A percentile compares a stretch with the other conserved stretches of the same genome.
Evolutionary conservation across 2,113 vertebrate species (phyloP).

Genomic region (Pomatostomus ruficeps): DNA sequence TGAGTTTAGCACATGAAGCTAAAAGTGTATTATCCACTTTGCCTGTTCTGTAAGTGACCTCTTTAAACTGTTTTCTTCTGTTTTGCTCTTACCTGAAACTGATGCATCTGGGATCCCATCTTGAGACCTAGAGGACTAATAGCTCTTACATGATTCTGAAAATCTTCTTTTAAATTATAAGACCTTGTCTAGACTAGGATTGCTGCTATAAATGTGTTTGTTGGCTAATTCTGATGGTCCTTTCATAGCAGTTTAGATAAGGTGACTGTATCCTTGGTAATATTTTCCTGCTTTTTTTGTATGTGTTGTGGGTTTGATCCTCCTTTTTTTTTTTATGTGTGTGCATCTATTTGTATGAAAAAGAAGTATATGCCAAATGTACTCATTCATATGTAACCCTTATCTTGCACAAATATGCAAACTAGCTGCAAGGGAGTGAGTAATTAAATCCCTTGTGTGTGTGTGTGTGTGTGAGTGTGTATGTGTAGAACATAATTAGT

Average conservation of each 20-base stretch:
- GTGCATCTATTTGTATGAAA: not conserved
- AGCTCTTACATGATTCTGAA: not conserved
- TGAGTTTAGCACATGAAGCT: not conserved
- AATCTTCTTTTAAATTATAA: conserved; percentile 1
- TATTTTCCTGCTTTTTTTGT: not conserved
- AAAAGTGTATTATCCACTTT: not conserved
- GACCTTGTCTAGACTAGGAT: not conserved
- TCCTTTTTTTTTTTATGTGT: not conserved
- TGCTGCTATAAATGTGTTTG: not conserved
- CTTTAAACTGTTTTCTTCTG: not conserved
- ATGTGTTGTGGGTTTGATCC: not conserved
- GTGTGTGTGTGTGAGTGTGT: not conserved
- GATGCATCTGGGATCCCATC: not conserved
- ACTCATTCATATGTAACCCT: not conserved
- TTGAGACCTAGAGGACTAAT: not conserved
- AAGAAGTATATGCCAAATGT: not conserved
- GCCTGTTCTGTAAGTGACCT: not conserved
- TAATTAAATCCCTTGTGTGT: not conserved
- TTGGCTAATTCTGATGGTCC: not conserved
- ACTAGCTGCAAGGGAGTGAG: not conserved
- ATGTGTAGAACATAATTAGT: not conserved
- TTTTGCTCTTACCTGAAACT: not conserved
- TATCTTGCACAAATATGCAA: not conserved
- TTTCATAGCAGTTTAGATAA: not conserved
- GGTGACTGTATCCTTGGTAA: not conserved